Conservation (phyloP, 2,113 vertebrate genomes). For the Lontra canadensis region DNA sequence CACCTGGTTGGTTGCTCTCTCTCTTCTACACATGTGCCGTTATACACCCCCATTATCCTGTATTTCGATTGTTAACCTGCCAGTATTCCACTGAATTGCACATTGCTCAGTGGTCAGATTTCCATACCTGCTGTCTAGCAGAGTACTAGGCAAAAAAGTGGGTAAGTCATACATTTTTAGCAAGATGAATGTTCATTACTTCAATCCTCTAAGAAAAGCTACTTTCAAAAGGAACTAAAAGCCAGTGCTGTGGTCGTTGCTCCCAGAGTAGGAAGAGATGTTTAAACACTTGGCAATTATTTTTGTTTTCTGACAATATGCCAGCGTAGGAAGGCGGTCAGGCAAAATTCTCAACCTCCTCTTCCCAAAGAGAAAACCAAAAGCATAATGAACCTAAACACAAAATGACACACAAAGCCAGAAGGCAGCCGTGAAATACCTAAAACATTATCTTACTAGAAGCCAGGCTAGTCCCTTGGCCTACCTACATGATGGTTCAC, state of each 20-base stretch:
- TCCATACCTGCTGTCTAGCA: neutral
- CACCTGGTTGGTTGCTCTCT: neutral
- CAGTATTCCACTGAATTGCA: neutral
- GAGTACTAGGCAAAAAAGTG: neutral
- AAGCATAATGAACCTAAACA: neutral
- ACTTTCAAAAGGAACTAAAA: neutral
- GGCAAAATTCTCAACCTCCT: neutral
- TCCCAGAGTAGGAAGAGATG: neutral
- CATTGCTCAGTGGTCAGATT: neutral
- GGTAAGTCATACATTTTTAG: neutral
- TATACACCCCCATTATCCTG: neutral
- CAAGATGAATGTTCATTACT: neutral
- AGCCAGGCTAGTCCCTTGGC: neutral
- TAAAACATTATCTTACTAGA: neutral
- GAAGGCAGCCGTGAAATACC: neutral
- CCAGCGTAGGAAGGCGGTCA: neutral
- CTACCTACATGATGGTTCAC: neutral
- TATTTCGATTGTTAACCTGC: neutral
- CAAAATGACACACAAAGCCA: neutral
- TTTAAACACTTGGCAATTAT: neutral
- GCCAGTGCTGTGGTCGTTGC: neutral
- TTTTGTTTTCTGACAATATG: constrained; percentile 3
- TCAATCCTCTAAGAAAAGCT: constrained; percentile 32
- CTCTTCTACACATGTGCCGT: neutral
- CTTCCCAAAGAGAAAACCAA: constrained; percentile 13